Conservation (phyloP, 2,113 vertebrate genomes). For the Misgurnus mizolepis region DNA sequence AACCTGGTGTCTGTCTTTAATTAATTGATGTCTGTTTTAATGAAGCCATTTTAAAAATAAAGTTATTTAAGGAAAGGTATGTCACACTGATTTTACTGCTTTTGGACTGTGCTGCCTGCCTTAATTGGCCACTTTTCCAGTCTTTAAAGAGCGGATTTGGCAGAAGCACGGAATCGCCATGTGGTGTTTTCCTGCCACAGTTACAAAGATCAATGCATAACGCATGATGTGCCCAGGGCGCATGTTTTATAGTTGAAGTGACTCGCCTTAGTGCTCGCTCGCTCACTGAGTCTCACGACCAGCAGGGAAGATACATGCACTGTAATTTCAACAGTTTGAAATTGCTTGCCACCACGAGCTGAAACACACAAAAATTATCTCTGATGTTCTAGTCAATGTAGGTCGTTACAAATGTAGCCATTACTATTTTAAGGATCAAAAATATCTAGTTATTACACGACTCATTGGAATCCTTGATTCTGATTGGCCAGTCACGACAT, state of each 20-base stretch:
- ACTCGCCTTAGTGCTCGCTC: constrained; percentile 61
- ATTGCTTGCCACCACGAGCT: not conserved
- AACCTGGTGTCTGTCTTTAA: constrained; percentile 6
- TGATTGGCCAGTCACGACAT: no score
- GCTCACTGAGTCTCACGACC: constrained; percentile 38
- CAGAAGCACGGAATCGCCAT: constrained; percentile 44
- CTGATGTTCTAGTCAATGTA: no score
- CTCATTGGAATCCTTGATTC: no score
- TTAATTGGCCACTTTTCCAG: not conserved
- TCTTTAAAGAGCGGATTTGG: constrained; percentile 40
- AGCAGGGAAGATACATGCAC: constrained; percentile 16
- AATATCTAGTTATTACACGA: no score
- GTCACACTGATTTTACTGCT: constrained; percentile 6
- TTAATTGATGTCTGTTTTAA: constrained; percentile 22
- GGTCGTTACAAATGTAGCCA: no score
- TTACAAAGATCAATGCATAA: constrained; percentile 66
- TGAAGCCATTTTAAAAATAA: not conserved
- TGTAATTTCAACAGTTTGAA: constrained; percentile 25
- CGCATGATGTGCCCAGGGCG: constrained; percentile 62
- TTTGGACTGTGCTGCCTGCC: not conserved
- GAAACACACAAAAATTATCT: no score
- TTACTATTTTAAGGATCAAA: no score
- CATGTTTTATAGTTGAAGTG: constrained; percentile 63
- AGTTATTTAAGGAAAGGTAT: constrained; percentile 8
- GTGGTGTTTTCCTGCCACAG: constrained; percentile 62